A percentile compares a stretch with the other conserved stretches of the same genome.
These are phyloP conservation scores for Xanthorhoe designata DNA, from an alignment of 2,888 invertebrate genomes.

Conservation along the genomic window DNA sequence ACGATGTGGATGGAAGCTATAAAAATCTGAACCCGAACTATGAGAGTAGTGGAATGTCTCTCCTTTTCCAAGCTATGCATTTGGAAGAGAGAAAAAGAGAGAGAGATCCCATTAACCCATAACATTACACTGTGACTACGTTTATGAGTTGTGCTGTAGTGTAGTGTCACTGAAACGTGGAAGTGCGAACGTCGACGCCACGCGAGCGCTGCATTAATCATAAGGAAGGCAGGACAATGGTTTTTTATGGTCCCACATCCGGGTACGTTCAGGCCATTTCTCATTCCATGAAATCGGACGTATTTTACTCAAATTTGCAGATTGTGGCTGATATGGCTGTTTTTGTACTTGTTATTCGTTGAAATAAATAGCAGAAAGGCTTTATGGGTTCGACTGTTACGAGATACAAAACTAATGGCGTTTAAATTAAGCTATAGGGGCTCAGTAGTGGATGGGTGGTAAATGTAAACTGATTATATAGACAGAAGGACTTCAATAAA, in stretches of 20 bases:
- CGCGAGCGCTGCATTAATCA: slow-evolving; percentile 74
- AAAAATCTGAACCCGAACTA: too few relatives aligned
- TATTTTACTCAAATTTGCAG: slow-evolving; percentile 43
- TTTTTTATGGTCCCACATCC: slow-evolving; percentile 64
- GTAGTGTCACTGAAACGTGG: slow-evolving; percentile 32
- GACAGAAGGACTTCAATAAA: too few relatives aligned
- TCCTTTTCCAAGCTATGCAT: too few relatives aligned
- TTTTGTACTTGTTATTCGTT: slow-evolving; percentile 16
- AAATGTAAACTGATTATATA: too few relatives aligned
- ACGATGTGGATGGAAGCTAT: too few relatives aligned
- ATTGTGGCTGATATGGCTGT: slow-evolving; percentile 27
- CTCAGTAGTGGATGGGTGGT: too few relatives aligned
- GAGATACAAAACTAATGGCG: too few relatives aligned
- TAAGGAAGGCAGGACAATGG: slow-evolving; percentile 65
- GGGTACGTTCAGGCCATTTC: slow-evolving; percentile 58
- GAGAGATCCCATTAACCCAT: too few relatives aligned
- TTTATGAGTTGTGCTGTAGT: neutral
- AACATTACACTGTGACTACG: neutral
- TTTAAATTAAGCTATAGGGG: too few relatives aligned
- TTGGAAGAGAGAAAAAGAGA: too few relatives aligned
- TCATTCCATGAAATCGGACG: slow-evolving; percentile 54
- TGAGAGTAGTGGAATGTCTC: too few relatives aligned
- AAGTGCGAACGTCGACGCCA: slow-evolving; percentile 59
- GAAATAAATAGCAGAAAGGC: neutral
- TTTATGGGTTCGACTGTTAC: too few relatives aligned